A percentile compares a stretch with the other conserved stretches of the same genome.
phyloP scores from a whole-genome alignment of 2,888 invertebrate genomes.

The Melikaiella ostensackeni region DNA sequence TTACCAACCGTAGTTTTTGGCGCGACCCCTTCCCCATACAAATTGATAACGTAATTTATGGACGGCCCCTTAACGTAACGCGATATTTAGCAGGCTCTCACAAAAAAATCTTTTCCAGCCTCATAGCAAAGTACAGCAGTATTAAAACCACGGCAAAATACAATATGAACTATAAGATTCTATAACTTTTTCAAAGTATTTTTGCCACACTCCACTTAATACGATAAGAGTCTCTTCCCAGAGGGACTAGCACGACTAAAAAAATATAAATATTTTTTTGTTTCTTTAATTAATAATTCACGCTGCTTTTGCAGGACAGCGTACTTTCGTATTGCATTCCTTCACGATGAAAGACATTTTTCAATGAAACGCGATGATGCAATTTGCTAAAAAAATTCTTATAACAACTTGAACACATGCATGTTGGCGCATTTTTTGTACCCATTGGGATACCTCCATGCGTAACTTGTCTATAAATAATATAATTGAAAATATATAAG shows the following conservation, averaged over 20 bases:
- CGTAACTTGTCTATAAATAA: constrained; percentile 71
- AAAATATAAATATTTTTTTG: neutral
- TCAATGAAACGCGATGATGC: constrained; percentile 3
- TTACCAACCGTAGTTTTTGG: no score
- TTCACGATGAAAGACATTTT: neutral
- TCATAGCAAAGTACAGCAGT: constrained; percentile 1
- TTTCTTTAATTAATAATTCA: neutral
- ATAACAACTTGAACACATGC: constrained; percentile 13
- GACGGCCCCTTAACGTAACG: neutral
- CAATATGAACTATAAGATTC: neutral
- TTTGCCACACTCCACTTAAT: neutral
- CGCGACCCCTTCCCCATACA: no score
- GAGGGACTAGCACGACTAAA: neutral
- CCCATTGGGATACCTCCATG: constrained; percentile 62
- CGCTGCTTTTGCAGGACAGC: neutral
- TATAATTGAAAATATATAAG: constrained; percentile 69
- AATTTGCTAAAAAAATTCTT: constrained; percentile 16
- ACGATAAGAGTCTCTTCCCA: neutral
- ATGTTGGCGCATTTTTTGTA: constrained; percentile 34
- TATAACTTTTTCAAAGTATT: constrained; percentile 4
- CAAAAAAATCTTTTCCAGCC: constrained; percentile 32
- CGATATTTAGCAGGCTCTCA: constrained; percentile 45
- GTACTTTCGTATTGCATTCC: neutral
- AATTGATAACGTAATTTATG: no score
- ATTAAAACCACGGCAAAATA: constrained; percentile 23